Evolutionary conservation across 1,140 invertebrate species (phyloP).

Genomic region (Spodoptera frugiperda): DNA sequence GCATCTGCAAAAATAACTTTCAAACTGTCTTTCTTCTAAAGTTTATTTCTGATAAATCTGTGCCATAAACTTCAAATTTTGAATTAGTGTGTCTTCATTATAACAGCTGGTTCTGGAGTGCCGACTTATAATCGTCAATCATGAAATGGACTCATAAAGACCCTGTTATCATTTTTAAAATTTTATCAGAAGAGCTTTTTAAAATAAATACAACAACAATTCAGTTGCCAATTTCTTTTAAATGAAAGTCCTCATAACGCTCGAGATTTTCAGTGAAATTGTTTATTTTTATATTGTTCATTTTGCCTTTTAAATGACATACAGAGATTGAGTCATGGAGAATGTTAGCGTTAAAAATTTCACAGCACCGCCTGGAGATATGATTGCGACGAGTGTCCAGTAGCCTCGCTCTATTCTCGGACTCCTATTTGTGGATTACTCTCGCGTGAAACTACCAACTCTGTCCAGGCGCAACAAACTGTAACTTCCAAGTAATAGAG

Average conservation of each 20-base stretch:
- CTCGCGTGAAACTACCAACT: constrained; percentile 67
- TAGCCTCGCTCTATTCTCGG: constrained; percentile 85
- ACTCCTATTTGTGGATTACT: constrained; percentile 83
- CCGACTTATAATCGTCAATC: too few relatives aligned
- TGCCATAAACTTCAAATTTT: too few relatives aligned
- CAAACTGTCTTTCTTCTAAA: too few relatives aligned
- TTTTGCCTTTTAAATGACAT: not conserved
- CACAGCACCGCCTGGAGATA: constrained; percentile 75
- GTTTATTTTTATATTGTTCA: not conserved
- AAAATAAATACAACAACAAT: too few relatives aligned
- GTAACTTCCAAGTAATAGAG: constrained; percentile 63
- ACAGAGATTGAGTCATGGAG: constrained; percentile 38
- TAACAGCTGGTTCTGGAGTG: too few relatives aligned
- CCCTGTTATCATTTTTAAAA: too few relatives aligned
- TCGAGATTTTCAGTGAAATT: not conserved
- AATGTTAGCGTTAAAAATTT: constrained; percentile 64
- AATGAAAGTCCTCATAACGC: not conserved
- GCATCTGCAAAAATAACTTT: too few relatives aligned
- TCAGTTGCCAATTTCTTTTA: too few relatives aligned
- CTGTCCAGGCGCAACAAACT: constrained; percentile 66
- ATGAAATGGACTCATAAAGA: too few relatives aligned
- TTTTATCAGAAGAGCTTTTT: too few relatives aligned
- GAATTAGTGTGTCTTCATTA: too few relatives aligned
- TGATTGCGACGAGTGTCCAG: constrained; percentile 80
- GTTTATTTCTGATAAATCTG: too few relatives aligned